Base-by-base conservation (phyloP, 1,140 invertebrate species). In the Camponotus floridanus region DNA sequence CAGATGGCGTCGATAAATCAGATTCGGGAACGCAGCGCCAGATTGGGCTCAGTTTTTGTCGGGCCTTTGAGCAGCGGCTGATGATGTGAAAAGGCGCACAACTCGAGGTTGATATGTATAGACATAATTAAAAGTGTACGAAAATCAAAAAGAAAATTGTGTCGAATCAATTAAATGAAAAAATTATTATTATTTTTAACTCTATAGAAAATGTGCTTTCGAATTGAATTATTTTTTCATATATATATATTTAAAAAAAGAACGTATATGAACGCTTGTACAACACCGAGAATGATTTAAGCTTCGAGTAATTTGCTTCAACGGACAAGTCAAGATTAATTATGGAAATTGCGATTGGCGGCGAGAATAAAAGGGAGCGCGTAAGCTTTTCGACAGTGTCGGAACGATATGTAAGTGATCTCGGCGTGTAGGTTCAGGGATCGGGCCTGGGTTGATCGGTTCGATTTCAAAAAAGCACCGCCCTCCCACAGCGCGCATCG, bases 381-480 rank as follows among this genome's bases (percentile, higher is more conserved):
- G 55, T 33, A 31, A 48, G 51, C 33, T 73, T 45, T 21, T 13
- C 39, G 21, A 61, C 18, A 48, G 21, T 13, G 31, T 74, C 13
- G 31, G 39, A 33, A 3, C 55, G 15, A 71, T 81, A 73, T 26
- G 26, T 71, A 70, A 33, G 26, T 42, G 51, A 73, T 83, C 68
- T 45, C 39, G 18, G 21, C 36, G 8, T 45, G 68, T 61, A 45
- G 79, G 55, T 83, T 57, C 79, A 39, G 26, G 13, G 48, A 55
- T 55, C 64, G 68, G 48, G 26, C 31, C 45, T 71, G 78, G 21
- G 67, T 36, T 36, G 79, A 83, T 89, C 76, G 89, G 87, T 91
- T 91, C 87, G 76, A 91, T 91, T 91, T 91, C 90, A 91, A 89
- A 91, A 91, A 91, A 91, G 88, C 76, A 67, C 76, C 61, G 87